Conservation (phyloP, 1,140 invertebrate genomes). For the Littorina saxatilis region DNA sequence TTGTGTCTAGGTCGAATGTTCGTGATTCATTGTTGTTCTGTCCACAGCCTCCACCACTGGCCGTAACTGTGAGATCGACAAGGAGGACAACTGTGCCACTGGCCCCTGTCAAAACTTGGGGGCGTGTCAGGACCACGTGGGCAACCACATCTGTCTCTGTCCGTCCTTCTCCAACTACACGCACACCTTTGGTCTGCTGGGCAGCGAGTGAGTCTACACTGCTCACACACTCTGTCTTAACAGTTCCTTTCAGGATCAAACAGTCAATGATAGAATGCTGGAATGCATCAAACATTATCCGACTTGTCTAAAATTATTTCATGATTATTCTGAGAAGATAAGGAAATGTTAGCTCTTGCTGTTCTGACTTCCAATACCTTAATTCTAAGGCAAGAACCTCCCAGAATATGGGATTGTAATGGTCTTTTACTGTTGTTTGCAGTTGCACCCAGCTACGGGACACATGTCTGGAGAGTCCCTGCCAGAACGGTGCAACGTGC, state of each 20-base stretch:
- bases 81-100: conserved; percentile 85
- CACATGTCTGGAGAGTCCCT: conserved; percentile 39
- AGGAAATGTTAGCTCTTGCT: neutral
- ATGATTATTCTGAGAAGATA: too few species aligned
- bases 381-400: too few species aligned
- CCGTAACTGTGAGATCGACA: conserved; percentile 39
- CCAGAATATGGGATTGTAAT: too few species aligned
- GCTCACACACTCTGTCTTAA: neutral
- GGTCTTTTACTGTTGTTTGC: too few species aligned
- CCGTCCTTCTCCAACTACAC: conserved; percentile 50
- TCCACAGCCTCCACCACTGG: conserved; percentile 36
- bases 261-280: too few species aligned
- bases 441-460: conserved; percentile 44
- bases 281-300: too few species aligned
- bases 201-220: conserved; percentile 40
- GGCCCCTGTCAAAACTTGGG: conserved; percentile 80
- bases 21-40: neutral
- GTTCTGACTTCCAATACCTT: too few species aligned
- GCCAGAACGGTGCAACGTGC: conserved; percentile 38
- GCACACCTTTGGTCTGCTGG: conserved; percentile 21
- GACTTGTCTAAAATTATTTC: too few species aligned
- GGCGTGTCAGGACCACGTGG: conserved; percentile 40
- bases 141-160: conserved; percentile 50
- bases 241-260: neutral
- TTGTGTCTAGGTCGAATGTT: too few species aligned